A percentile compares a stretch with the other conserved stretches of the same genome.
These are phyloP conservation scores for Notothenia coriiceps DNA, from an alignment of 2,113 vertebrate species.

Conservation along the genomic window DNA sequence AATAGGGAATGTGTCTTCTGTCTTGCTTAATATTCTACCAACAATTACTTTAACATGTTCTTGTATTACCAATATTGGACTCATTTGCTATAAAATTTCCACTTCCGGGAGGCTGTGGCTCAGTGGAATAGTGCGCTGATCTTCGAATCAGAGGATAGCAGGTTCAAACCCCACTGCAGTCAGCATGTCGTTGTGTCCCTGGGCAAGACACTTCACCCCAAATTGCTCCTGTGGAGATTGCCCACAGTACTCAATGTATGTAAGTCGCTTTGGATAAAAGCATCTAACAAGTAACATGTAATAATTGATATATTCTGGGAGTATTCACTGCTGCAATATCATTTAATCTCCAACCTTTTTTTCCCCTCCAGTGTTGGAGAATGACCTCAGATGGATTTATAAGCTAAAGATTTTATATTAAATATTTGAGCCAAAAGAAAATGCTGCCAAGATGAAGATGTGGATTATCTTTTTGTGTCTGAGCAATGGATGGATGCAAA, in stretches of 20 bases:
- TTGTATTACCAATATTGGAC: background rate
- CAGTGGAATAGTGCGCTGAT: too few relatives aligned
- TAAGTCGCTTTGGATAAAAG: too few relatives aligned
- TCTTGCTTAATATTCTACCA: too few relatives aligned
- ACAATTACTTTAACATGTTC: background rate
- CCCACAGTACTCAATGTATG: too few relatives aligned
- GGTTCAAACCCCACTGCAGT: too few relatives aligned
- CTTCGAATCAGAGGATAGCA: too few relatives aligned
- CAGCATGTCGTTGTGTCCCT: too few relatives aligned
- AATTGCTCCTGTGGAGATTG: too few relatives aligned
- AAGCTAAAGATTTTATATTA: background rate
- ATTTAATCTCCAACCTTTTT: background rate
- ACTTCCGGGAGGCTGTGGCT: too few relatives aligned
- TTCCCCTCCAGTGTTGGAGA: constrained; percentile 8
- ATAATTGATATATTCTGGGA: background rate
- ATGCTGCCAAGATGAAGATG: constrained; percentile 61
- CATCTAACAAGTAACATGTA: too few relatives aligned
- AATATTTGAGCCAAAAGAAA: background rate
- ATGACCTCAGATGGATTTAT: background rate
- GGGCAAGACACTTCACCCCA: too few relatives aligned
- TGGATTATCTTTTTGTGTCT: constrained; percentile 59
- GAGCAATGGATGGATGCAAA: constrained; percentile 26
- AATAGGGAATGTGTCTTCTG: too few relatives aligned
- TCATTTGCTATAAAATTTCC: background rate
- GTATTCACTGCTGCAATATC: background rate